Base-by-base conservation (phyloP, 2,113 vertebrate species). In the Gadus macrocephalus region DNA sequence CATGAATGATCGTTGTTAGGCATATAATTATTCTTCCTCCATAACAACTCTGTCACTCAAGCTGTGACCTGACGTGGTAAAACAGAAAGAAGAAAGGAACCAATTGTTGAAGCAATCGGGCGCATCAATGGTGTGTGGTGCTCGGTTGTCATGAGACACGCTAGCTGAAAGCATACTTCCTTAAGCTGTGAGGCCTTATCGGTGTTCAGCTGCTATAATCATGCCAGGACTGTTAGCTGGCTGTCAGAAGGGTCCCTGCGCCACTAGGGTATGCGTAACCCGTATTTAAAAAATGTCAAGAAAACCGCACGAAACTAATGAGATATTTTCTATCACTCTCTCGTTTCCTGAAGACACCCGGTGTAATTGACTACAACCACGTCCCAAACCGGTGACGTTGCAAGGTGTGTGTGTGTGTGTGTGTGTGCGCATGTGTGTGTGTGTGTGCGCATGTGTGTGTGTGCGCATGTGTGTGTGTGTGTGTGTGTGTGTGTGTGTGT, bases 301-400 rank as follows among this genome's bases (percentile, higher is more conserved):
- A 76, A 55, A 66, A 53, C 73, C 61, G 62, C 42, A 5, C 63
- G 53, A 65, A 31, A 56, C 70, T 61, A 67, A 74, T 74, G 69
- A 67, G 27, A 53, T 15, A 14, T 15, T 59, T 61, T 27, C 8
- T 11, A 55, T 35, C 5, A 19, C n/a, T 70, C n/a, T 70, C 64
- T 27, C 19, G 38, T 17, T 64, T 31, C n/a, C 35, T n/a, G 5
- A 16, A 42, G 31, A 35, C 35, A 19, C 31, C 38, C 15, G 8
- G n/a, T 42, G 15, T 64, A 5, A 64, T n/a, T 5, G 25, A 22
- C 19, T 70, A 53, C 55, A 64, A 31, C 35, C 56, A 59, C 3
- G 49, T 68, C 22, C 15, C 25, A 58, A 62, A 62, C 60, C 53
- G 12, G 2, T 55, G 53, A 16, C 3, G 3, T 35, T 71, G n/a